Evolutionary conservation across 2,797 vertebrate genomes (phyloP), one percentile per base, ranked within the genome.

Genomic region (Pseudotriccus pelzelni): DNA sequence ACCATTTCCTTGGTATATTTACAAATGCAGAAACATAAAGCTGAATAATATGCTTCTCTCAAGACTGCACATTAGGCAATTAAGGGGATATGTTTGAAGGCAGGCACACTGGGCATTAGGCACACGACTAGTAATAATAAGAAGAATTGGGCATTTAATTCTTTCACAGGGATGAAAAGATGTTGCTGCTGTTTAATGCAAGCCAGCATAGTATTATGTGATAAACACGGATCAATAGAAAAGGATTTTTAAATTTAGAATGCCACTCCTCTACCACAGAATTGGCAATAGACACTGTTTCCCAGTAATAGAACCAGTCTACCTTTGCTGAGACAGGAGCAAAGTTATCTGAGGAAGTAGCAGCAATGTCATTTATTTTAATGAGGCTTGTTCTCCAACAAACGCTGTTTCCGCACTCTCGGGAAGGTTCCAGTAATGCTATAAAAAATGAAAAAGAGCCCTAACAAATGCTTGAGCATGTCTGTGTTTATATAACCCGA

Each of bases 81-180:
- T 97, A 96, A 95, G 89, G 72, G 90, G 79, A 73, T 89, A 93
- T 58, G 66, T 95, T 95, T 97, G 90, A 89, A 84, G 77, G 84
- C 79, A 80, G 81, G 55, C 83, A 63, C 75, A 6, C 78, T 90
- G 89, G 92, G 93, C 90, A 92, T 84, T 90, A 97, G 90, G 92
- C 89, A 95, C 49, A 47, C 55, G 44, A 84, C 82, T 88, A 92
- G 86, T 88, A 96, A 87, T 76, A 91, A 84, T 93, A 92, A 95
- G 73, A 95, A 88, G 96, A 97, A 95, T 74, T 92, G 88, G 93
- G 92, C 94, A 94, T 96, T 97, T 96, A 90, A 96, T 97, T 97
- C 96, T 91, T 96, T 93, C 55, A 68, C 77, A 87, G 55, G 86
- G 78, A 87, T 91, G 89, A 95, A 90, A 97, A 96, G 64, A 39